Evolutionary conservation across 2,113 vertebrate species (phyloP), one percentile per base, ranked within the genome.

Genomic region (Meleagris gallopavo): DNA sequence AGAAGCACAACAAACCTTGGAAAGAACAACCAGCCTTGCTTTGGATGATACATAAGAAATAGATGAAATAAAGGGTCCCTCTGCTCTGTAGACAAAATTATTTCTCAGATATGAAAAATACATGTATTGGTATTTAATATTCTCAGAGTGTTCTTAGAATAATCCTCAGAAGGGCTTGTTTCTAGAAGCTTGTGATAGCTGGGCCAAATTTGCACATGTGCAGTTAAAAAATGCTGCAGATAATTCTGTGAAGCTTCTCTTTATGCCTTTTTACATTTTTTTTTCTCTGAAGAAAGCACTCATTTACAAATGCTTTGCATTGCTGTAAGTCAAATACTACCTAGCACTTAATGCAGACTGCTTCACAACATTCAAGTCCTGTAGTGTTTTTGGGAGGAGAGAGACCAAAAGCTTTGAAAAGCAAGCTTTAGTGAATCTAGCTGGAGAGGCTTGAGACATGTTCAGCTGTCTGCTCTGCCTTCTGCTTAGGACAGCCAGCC

Each of bases 131-230:
- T 41, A 58, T 84, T 84, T 73, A n/a, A 41, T 43, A 19, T 57
- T 90, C 48, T 88, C 22, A 54, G 66, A 58, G 9, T 24, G n/a
- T 77, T 84, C 69, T 74, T 72, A 67, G 32, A 81, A 41, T 88
- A 45, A 76, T 64, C 58, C 80, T 74, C 65, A 57, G 76, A 84
- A 69, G 20, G 7, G 13, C 52, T 90, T 69, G 32, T 65, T 90
- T 78, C 74, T 94, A 69, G 62, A 89, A 75, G 19, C 54, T 79
- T 91, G 57, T 82, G 74, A 52, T 95, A 82, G 32, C 46, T 89
- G 70, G 30, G 27, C 61, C 27, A 61, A 69, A 79, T 60, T 69
- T 89, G 57, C 40, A 61, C 55, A 40, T 2, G 4, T 40, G 48
- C 36, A 75, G 34, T 64, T 38, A 65, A 57, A 75, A 92, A 65